Percentiles rank a stretch among this genome's conserved stretches.
phyloP scores from a whole-genome alignment of 2,113 vertebrate species.

The Nesoenas mayeri region DNA sequence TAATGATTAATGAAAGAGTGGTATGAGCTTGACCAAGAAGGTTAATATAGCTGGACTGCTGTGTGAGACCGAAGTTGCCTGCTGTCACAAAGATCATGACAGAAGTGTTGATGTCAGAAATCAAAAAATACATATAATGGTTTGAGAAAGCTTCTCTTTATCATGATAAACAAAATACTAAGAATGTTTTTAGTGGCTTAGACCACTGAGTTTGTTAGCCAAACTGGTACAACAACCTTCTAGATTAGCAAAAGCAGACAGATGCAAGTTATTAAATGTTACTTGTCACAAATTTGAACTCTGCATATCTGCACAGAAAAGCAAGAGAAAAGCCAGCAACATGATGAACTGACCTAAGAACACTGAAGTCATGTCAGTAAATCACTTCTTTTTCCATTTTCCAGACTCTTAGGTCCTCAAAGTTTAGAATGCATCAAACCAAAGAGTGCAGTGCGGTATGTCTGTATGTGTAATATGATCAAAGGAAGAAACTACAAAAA shows the following conservation, averaged over 20 bases:
- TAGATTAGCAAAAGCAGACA: slow-evolving; percentile 41
- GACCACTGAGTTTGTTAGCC: not conserved
- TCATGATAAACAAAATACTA: slow-evolving; percentile 17
- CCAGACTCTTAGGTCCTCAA: not conserved
- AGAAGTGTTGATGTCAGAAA: not conserved
- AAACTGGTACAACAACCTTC: slow-evolving; percentile 17
- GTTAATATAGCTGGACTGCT: not conserved
- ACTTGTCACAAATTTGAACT: slow-evolving; percentile 58
- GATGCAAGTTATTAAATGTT: slow-evolving; percentile 68
- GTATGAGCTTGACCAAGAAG: not conserved
- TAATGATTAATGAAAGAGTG: not conserved
- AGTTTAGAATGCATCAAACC: not conserved
- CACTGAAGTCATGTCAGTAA: slow-evolving; percentile 15
- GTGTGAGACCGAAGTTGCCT: not conserved
- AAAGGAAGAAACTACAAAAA: not conserved
- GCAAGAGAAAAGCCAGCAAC: slow-evolving; percentile 59
- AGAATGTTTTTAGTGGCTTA: slow-evolving; percentile 1
- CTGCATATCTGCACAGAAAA: not conserved
- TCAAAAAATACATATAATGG: not conserved
- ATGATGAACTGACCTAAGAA: slow-evolving; percentile 39
- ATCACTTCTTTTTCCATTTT: slow-evolving; percentile 28
- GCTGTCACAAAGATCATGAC: not conserved
- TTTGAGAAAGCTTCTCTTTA: not conserved
- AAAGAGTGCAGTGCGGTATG: not conserved
- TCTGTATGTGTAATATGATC: not conserved